Evolutionary conservation across 37 sponge, comb jelly and placozoan genomes (phyloP), one percentile per base, ranked within the genome.

Genomic region (Bolinopsis microptera): DNA sequence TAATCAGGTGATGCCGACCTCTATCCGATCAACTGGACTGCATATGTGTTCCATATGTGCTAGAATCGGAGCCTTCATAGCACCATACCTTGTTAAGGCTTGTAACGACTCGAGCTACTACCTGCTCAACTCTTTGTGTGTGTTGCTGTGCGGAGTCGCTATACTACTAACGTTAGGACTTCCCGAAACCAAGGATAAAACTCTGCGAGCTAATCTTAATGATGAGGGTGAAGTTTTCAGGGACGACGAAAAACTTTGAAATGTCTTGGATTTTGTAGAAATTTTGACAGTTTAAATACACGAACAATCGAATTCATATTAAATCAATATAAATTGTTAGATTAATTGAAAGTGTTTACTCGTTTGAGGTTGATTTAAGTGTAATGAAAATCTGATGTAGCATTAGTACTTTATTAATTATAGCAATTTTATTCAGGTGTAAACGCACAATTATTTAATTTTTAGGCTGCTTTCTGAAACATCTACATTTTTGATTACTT

Each of bases 1-100:
- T 72, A 30, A n/a, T n/a, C 75, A 72, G 75, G 75, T 72, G 75
- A 72, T 72, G 75, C 75, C 75, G 13, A 72, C 75, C 75, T 72
- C 75, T 30, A 72, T 72, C 31, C 75, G 75, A 72, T 72, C 75
- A 24, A 72, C 31, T 72, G 75, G 75, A 24, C 75, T 72, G 5
- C 75, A 72, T 21, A n/a, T 72, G 31, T 72, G 75, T n/a, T 72
- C 75, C 75, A 72, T 72, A 8, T 72, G 5, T 21, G 75, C n/a
- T 2, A n/a, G 75, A n/a, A 72, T 72, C 26, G 75, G 75, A 30
- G 75, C 75, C 75, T 72, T 72, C 31, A 28, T 72, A 72, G 75
- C 75, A 8, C 75, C 75, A 8, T 72, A 72, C 31, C 5, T 72
- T 3, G 75, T 72, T n/a, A 72, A 72, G 18, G 75, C 75, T 5